Percentiles rank a stretch among this genome's conserved stretches.
Evolutionary conservation across 2,113 vertebrate species (phyloP).

Genomic region (Scophthalmus maximus): DNA sequence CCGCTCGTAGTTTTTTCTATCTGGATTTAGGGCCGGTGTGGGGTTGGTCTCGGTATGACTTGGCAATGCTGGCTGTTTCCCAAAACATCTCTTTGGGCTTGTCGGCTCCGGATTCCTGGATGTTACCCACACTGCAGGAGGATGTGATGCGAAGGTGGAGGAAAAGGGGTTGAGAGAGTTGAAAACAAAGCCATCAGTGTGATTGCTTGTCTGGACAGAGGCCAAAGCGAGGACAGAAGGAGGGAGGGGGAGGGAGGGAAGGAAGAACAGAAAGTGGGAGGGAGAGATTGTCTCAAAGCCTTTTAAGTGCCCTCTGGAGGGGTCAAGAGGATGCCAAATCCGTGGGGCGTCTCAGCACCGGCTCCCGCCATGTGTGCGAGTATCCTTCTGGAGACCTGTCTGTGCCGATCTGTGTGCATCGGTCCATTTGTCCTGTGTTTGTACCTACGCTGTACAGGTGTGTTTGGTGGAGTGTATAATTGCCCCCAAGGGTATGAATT

Average conservation of each 20-base stretch:
- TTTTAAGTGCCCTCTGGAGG: slow-evolving; percentile 68
- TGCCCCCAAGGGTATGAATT: slow-evolving; percentile 39
- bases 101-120: slow-evolving; percentile 73
- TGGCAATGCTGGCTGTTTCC: slow-evolving; percentile 56
- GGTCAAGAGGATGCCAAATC: slow-evolving; percentile 65
- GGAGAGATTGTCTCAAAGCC: slow-evolving; percentile 57
- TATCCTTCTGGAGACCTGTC: slow-evolving; percentile 59
- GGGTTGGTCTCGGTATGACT: slow-evolving; percentile 58
- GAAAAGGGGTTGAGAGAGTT: slow-evolving; percentile 53
- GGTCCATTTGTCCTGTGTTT: slow-evolving; percentile 51
- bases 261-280: slow-evolving; percentile 37
- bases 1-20: slow-evolving; percentile 23
- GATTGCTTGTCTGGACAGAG: slow-evolving; percentile 80
- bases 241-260: slow-evolving; percentile 27
- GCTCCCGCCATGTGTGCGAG: slow-evolving; percentile 49
- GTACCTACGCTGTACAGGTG: slow-evolving; percentile 26
- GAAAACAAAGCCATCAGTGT: slow-evolving; percentile 81
- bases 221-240: slow-evolving; percentile 74
- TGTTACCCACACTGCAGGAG: slow-evolving; percentile 72
- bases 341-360: slow-evolving; percentile 45
- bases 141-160: slow-evolving; percentile 65
- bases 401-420: slow-evolving; percentile 53
- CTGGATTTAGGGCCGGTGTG: slow-evolving; percentile 33
- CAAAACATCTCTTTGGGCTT: slow-evolving; percentile 76
- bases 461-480: slow-evolving; percentile 46